A percentile compares a stretch with the other conserved stretches of the same genome.
Evolutionary conservation across 2,113 vertebrate genomes (phyloP).

Genomic region (Hystrix cristata): DNA sequence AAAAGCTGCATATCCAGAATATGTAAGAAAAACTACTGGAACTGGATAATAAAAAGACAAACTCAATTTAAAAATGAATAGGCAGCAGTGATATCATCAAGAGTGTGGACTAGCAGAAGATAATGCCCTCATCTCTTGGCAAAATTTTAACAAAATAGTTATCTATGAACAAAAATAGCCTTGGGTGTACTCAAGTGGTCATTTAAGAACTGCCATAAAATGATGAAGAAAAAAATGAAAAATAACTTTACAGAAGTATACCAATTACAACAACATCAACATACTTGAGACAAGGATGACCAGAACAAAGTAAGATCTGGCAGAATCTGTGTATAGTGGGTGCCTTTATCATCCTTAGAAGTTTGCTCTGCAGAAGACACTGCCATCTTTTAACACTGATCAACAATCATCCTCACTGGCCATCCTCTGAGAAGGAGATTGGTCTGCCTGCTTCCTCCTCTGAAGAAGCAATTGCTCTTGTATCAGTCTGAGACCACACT

Average conservation of each 20-base stretch:
- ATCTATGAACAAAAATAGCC: background rate
- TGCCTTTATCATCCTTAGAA: background rate
- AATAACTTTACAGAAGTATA: background rate
- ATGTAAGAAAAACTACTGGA: background rate
- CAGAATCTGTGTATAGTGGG: background rate
- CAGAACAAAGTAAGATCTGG: background rate
- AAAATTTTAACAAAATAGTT: background rate
- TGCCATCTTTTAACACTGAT: background rate
- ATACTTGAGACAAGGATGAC: background rate
- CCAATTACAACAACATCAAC: too few species aligned
- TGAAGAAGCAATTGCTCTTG: background rate
- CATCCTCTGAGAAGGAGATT: background rate
- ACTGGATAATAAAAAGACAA: conserved; percentile 1
- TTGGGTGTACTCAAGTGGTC: background rate
- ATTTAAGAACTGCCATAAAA: background rate
- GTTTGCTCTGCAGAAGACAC: background rate
- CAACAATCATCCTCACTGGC: background rate
- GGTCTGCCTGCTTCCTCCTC: background rate
- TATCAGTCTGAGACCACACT: background rate
- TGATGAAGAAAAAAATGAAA: background rate
- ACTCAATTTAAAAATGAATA: background rate
- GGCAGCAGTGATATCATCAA: background rate
- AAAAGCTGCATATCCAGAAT: background rate
- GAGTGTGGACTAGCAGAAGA: background rate
- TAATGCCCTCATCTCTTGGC: background rate